A percentile compares a stretch with the other conserved stretches of the same genome.
Evolutionary conservation across 2,113 vertebrate genomes (phyloP).

Genomic region (Brevimyrus niger): DNA sequence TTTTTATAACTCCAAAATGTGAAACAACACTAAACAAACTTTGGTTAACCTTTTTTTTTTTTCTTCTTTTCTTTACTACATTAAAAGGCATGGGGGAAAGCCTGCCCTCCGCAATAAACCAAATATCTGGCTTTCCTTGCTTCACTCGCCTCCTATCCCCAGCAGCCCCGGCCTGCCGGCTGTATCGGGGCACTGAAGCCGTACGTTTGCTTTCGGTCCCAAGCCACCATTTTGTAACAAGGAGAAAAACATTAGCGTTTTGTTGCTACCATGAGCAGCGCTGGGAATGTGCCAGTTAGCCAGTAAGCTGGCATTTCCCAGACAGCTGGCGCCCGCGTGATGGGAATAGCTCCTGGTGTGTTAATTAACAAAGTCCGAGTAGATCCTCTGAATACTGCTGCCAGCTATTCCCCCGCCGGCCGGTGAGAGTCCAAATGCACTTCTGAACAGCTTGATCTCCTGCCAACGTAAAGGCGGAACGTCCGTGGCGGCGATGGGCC

Average conservation of each 20-base stretch:
- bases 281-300: neutral
- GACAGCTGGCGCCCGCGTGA: neutral
- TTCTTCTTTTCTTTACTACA: no score
- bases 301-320: neutral
- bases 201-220: neutral
- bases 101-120: neutral
- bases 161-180: neutral
- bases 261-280: neutral
- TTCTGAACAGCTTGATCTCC: constrained; percentile 8
- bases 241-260: neutral
- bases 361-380: constrained; percentile 3
- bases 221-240: neutral
- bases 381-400: neutral
- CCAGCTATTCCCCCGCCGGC: neutral
- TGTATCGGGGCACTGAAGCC: neutral
- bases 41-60: neutral
- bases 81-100: neutral
- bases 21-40: neutral
- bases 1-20: neutral
- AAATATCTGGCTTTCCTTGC: neutral
- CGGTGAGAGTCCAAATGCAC: neutral
- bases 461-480: neutral
- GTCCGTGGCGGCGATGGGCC: neutral
- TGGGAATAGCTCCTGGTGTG: neutral
- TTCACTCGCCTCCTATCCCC: neutral